Evolutionary conservation across 2,113 vertebrate species (phyloP), one percentile per base, ranked within the genome.

Genomic region (Sebastes schlegelii): DNA sequence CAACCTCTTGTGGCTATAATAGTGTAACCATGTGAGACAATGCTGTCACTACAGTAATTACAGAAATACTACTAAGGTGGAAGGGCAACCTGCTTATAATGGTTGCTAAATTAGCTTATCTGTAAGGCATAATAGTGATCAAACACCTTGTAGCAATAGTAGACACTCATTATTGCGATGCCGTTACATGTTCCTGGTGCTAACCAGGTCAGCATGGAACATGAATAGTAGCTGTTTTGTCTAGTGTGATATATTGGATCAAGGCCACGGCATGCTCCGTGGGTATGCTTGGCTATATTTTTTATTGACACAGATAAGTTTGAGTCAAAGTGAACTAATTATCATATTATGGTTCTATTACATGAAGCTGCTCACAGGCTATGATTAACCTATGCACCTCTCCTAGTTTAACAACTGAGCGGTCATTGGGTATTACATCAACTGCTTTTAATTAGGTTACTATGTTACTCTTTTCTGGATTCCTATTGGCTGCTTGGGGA

Each of bases 321-420:
- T 92, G 89, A 87, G 86, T 90, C 88, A 93, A 94, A 90, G 75
- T 90, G 88, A 95, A 80, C 82, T 94, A 91, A 94, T 94, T 94
- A 95, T 91, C 66, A 90, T 91, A 88, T 91, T 86, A 91, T 83
- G 79, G 89, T 82, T 93, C 86, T 87, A 92, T 94, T 94, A 92
- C 83, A 93, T 69, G 49, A 91, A 91, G 81, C 68, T 94, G 90
- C 94, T 95, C 94, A 95, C 89, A 93, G 95, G 95, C 94, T 92
- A 95, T 95, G 91, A 96, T 96, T 96, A 95, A 95, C 95, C 95
- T 92, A 16, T 79, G 77, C 87, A 93, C 93, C 93, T 93, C 86
- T 93, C 85, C 91, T 91, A 90, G 80, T 95, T 93, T 93, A 88
- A 92, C 84, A 92, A 83, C 83, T 83, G 85, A 88, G 61, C 65